Evolutionary conservation across 1,140 invertebrate genomes (phyloP).

Genomic region (Ceratosolen fusciceps): DNA sequence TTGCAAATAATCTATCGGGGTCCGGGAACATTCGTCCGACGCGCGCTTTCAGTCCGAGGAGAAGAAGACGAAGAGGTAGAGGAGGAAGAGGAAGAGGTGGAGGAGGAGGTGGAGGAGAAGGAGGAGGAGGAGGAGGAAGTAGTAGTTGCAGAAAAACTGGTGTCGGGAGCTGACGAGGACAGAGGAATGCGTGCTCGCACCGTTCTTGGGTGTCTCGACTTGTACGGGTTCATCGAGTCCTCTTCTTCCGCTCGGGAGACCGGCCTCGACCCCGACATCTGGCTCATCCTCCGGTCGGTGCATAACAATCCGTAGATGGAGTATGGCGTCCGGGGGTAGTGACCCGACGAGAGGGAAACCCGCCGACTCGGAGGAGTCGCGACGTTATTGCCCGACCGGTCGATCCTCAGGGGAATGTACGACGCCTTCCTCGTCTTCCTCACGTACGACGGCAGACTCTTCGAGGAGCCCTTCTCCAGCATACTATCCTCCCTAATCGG

Average conservation of each 20-base stretch:
- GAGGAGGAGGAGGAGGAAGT: too few species aligned
- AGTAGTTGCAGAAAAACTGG: too few species aligned
- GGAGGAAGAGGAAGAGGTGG: too few species aligned
- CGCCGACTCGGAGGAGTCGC: constrained; percentile 51
- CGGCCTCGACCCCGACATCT: constrained; percentile 28
- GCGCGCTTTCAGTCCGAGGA: too few species aligned
- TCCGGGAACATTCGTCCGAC: too few species aligned
- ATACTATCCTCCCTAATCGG: not conserved
- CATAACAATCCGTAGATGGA: constrained; percentile 69
- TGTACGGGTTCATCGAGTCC: constrained; percentile 3
- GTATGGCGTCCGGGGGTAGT: constrained; percentile 54
- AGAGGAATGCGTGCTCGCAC: constrained; percentile 17
- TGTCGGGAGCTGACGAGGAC: too few species aligned
- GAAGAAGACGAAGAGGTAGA: too few species aligned
- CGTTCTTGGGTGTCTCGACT: constrained; percentile 34
- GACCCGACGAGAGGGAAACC: constrained; percentile 45
- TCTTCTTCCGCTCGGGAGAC: constrained; percentile 50
- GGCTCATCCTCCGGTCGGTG: constrained; percentile 60
- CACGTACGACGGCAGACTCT: constrained; percentile 61
- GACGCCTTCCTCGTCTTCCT: constrained; percentile 59
- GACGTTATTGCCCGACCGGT: constrained; percentile 50
- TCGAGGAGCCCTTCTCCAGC: constrained; percentile 47
- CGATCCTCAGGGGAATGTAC: constrained; percentile 57
- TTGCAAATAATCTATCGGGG: too few species aligned
- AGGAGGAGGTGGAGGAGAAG: too few species aligned